Percentiles rank a stretch among this genome's conserved stretches.
Evolutionary conservation across 2,888 invertebrate genomes (phyloP).

Genomic region (Diaprepes abbreviatus): DNA sequence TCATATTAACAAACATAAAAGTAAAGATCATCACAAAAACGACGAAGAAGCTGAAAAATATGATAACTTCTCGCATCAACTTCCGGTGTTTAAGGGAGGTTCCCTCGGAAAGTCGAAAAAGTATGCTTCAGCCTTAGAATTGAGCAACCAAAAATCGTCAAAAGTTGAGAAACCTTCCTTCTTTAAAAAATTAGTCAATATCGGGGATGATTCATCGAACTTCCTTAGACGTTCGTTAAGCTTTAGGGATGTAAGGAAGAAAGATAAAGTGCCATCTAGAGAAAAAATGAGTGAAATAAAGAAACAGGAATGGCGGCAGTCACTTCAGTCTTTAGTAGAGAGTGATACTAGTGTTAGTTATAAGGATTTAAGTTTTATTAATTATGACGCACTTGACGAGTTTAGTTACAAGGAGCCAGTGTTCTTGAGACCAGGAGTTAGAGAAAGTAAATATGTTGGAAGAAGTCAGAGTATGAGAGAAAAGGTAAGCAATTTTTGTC

Average conservation of each 20-base stretch:
- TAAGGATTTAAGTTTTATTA: constrained; percentile 72
- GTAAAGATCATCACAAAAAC: constrained; percentile 54
- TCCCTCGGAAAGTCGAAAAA: constrained; percentile 55
- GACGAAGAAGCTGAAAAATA: constrained; percentile 58
- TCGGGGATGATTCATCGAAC: constrained; percentile 60
- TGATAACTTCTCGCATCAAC: constrained; percentile 55
- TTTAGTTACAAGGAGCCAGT: constrained; percentile 59
- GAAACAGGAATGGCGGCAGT: constrained; percentile 69
- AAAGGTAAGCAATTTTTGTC: constrained; percentile 61
- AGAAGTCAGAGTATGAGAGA: constrained; percentile 65
- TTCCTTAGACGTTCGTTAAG: constrained; percentile 64
- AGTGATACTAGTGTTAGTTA: constrained; percentile 72
- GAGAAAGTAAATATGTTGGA: constrained; percentile 50
- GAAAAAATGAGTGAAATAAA: constrained; percentile 63
- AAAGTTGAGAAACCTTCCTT: constrained; percentile 56
- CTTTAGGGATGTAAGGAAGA: constrained; percentile 62
- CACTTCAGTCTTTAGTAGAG: constrained; percentile 70
- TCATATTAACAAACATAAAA: constrained; percentile 54
- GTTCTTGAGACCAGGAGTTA: constrained; percentile 37
- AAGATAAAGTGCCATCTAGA: constrained; percentile 56
- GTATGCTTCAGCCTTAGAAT: constrained; percentile 59
- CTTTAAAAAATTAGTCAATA: constrained; percentile 60
- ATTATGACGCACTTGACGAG: constrained; percentile 71
- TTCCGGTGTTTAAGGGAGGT: constrained; percentile 52
- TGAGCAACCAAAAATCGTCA: constrained; percentile 50